Evolutionary conservation across 2,888 invertebrate species (phyloP).

Genomic region (Drosophila anomalata): DNA sequence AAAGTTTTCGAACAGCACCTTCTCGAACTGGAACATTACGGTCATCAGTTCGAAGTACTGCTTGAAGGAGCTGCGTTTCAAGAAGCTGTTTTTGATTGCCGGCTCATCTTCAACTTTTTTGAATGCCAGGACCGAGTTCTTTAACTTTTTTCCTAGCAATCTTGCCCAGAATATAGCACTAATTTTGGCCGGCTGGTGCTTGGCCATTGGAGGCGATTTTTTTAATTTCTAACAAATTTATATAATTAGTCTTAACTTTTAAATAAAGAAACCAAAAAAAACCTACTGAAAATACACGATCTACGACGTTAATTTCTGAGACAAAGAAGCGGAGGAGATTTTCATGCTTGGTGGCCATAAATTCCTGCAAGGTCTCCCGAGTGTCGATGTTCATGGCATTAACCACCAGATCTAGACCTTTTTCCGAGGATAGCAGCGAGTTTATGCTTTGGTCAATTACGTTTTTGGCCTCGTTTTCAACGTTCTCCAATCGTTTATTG

Average conservation of each 20-base stretch:
- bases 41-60: constrained; percentile 91
- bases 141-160: constrained; percentile 90
- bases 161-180: constrained; percentile 95
- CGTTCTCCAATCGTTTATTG: constrained; percentile 88
- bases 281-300: constrained; percentile 88
- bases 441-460: constrained; percentile 95
- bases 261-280: not conserved
- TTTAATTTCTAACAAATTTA: constrained; percentile 54
- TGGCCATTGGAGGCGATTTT: constrained; percentile 85
- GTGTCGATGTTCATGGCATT: constrained; percentile 93
- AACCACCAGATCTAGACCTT: constrained; percentile 90
- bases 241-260: not conserved
- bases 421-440: constrained; percentile 91
- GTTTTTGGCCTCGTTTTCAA: constrained; percentile 92
- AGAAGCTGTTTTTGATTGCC: constrained; percentile 87
- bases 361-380: constrained; percentile 88
- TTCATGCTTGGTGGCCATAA: constrained; percentile 92
- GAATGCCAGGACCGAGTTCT: constrained; percentile 91
- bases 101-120: constrained; percentile 86
- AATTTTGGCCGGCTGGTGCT: constrained; percentile 91
- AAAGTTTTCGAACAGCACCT: constrained; percentile 90
- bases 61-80: constrained; percentile 90
- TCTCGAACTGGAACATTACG: constrained; percentile 90
- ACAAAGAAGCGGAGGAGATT: constrained; percentile 93
- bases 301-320: constrained; percentile 90